A percentile compares a stretch with the other conserved stretches of the same genome.
Conservation (phyloP, 2,113 vertebrate species). For the Columba livia region DNA sequence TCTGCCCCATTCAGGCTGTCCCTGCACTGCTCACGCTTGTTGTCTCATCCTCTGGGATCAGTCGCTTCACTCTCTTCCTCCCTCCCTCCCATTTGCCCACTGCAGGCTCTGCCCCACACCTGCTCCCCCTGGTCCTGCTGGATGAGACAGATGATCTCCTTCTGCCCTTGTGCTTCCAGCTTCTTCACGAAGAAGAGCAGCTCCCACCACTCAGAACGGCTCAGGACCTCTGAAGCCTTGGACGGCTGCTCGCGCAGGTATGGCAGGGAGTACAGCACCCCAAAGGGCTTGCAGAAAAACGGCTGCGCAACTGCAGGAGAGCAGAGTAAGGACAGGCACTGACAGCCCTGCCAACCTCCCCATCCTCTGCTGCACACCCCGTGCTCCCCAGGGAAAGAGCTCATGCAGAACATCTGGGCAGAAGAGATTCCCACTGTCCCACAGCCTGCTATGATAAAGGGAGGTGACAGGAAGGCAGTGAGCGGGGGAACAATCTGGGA, state of each 20-base stretch:
- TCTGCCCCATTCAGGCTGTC: background rate
- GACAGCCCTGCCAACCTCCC: background rate
- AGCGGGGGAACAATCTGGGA: background rate
- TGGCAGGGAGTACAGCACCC: conserved; percentile 84
- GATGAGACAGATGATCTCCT: conserved; percentile 78
- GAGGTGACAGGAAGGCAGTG: background rate
- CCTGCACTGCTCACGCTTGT: background rate
- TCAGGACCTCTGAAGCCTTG: conserved; percentile 69
- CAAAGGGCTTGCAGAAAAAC: conserved; percentile 81
- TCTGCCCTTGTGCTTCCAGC: conserved; percentile 83
- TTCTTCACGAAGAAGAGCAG: conserved; percentile 93
- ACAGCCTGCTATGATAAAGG: background rate
- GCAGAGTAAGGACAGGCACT: background rate
- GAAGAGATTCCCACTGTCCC: background rate
- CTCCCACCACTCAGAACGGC: conserved; percentile 93
- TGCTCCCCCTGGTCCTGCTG: conserved; percentile 78
- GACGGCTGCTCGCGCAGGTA: conserved; percentile 77
- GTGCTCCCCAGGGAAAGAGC: background rate
- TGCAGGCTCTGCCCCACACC: conserved; percentile 27
- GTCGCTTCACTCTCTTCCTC: rapidly evolving
- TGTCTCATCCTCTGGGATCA: background rate
- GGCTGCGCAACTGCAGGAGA: conserved; percentile 73
- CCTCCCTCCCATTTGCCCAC: background rate
- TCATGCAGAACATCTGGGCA: rapidly evolving
- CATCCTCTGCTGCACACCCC: background rate